phyloP scores from a whole-genome alignment of 2,888 invertebrate genomes.

The Drosophila kanekoi region DNA sequence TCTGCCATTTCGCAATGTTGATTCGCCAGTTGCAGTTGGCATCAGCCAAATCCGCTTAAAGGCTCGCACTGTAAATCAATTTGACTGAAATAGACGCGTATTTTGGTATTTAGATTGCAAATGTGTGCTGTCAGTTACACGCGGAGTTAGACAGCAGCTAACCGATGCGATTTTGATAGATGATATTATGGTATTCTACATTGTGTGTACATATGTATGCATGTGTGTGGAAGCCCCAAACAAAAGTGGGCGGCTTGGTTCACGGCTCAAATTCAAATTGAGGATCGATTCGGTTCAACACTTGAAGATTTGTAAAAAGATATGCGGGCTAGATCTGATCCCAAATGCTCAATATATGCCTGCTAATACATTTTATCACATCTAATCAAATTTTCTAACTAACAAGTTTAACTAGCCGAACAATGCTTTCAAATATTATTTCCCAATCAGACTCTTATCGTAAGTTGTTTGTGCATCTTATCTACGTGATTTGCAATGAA shows the following conservation, averaged over 20 bases:
- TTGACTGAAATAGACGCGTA: conserved; percentile 25
- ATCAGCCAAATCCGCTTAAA: conserved; percentile 43
- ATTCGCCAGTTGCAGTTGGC: conserved; percentile 49
- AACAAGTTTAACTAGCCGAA: neutral
- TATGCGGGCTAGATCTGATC: too few relatives aligned
- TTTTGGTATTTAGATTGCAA: conserved; percentile 42
- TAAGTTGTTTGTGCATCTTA: neutral
- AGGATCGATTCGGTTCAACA: too few relatives aligned
- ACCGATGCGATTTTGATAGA: conserved; percentile 6
- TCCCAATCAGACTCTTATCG: neutral
- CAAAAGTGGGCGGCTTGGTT: too few relatives aligned
- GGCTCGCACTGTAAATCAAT: conserved; percentile 44
- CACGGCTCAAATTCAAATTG: too few relatives aligned
- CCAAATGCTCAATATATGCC: too few relatives aligned
- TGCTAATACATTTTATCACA: neutral
- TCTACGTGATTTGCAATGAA: neutral
- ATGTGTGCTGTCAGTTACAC: conserved; percentile 12
- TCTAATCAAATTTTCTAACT: neutral
- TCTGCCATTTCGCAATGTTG: conserved; percentile 63
- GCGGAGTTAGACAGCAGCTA: neutral
- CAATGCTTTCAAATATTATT: neutral
- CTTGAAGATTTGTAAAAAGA: too few relatives aligned
- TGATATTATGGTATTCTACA: neutral
- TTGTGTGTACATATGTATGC: too few relatives aligned
- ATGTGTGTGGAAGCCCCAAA: too few relatives aligned